These are phyloP conservation scores for Drosophila pseudoananassae DNA, from an alignment of 1,140 invertebrate genomes.

Conservation along the genomic window DNA sequence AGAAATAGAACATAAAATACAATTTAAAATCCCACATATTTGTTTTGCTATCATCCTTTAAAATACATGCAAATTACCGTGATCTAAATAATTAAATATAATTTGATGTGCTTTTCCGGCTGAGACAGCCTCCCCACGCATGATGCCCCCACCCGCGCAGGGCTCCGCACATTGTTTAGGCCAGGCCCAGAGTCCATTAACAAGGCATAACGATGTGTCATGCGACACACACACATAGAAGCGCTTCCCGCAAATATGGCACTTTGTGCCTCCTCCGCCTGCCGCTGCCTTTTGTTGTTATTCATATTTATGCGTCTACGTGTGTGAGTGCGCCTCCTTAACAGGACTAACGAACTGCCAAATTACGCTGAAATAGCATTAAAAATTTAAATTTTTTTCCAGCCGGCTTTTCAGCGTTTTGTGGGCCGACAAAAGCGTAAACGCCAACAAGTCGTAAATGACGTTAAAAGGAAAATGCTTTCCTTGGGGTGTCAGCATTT, in stretches of 20 bases:
- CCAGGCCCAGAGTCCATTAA: constrained; percentile 66
- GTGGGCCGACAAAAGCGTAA: constrained; percentile 58
- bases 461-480: constrained; percentile 48
- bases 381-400: constrained; percentile 76
- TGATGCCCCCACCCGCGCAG: neutral
- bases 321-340: constrained; percentile 49
- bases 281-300: constrained; percentile 38
- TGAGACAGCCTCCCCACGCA: constrained; percentile 21
- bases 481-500: constrained; percentile 5
- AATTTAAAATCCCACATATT: neutral
- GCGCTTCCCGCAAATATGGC: constrained; percentile 61
- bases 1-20: neutral
- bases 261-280: constrained; percentile 36
- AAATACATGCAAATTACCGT: constrained; percentile 73
- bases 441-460: constrained; percentile 71
- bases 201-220: constrained; percentile 81
- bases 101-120: constrained; percentile 71
- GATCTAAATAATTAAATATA: constrained; percentile 80
- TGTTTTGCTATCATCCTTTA: constrained; percentile 30
- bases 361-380: constrained; percentile 80
- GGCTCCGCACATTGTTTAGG: constrained; percentile 36
- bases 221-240: constrained; percentile 34
- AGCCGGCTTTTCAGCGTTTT: constrained; percentile 23
- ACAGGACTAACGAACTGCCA: constrained; percentile 80
- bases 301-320: constrained; percentile 71